Base-by-base conservation (phyloP, 2,797 vertebrate genomes). In the Tragopan temminckii region DNA sequence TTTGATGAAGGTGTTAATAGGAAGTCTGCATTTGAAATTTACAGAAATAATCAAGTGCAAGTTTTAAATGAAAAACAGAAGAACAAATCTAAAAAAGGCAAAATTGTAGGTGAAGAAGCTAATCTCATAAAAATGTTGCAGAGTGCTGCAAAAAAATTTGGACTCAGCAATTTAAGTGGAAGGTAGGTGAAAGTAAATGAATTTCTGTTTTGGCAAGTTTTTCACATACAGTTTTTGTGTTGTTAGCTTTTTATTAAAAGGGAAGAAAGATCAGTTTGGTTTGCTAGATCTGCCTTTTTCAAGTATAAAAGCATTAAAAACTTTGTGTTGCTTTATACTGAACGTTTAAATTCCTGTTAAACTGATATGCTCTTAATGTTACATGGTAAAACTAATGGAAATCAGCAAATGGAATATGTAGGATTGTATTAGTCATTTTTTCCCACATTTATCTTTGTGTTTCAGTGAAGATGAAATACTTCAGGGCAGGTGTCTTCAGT, bases 51-150 rank as follows among this genome's bases (percentile, higher is more conserved):
- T 93, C 97, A 99, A 80, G 94, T 96, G 36, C 96, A 98, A 29
- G 89, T 97, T 94, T 93, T 97, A 91, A 97, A 91, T 85, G 98
- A 98, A 83, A 98, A 95, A 75, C 98, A 98, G 90, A 99, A 98
- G 93, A 96, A 95, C 89, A 99, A 98, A 97, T 95, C 97, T 45
- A 98, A 97, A 97, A 99, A 99, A 96, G 97, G 95, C 77, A 99
- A 98, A 97, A 97, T 91, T 97, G 78, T 84, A 69, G 95, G 85
- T 48, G 98, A 98, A 66, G 98, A 98, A 70, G 91, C 82, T 80
- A 99, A 99, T 95, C 98, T 99, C 35, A 97, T 99, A 85, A 99
- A 98, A 98, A 98, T 97, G 97, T 97, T 99, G 89, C 99, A 99
- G 95, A 98, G 90, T 58, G 93, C 98, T 64, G 99, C 99, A 74